Conservation (phyloP, 2,888 invertebrate genomes). For the Eledona agricola region DNA sequence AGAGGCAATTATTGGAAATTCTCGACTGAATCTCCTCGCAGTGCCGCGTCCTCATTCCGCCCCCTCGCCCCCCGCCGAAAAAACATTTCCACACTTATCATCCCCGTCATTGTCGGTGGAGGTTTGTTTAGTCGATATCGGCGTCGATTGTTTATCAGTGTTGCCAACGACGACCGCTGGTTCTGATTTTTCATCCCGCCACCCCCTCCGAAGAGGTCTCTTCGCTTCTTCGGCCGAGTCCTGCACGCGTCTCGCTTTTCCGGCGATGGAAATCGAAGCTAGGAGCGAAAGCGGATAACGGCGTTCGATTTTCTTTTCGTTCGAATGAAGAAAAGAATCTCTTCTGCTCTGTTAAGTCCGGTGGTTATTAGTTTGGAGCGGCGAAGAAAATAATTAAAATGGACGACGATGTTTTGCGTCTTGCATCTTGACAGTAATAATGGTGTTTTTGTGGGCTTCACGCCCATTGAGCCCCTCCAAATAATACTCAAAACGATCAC, state of each 20-base stretch:
- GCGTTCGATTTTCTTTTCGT: slow-evolving; percentile 32
- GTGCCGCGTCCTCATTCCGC: too few relatives aligned
- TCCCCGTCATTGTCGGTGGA: slow-evolving; percentile 6
- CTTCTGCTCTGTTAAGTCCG: slow-evolving; percentile 31
- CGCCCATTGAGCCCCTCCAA: too few relatives aligned
- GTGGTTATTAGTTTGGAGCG: slow-evolving; percentile 16
- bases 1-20: background rate
- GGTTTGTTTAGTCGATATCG: slow-evolving; percentile 26
- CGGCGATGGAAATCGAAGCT: slow-evolving; percentile 27
- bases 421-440: too few relatives aligned
- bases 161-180: slow-evolving; percentile 4
- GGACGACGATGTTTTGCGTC: slow-evolving; percentile 13
- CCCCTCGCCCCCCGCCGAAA: slow-evolving; percentile 4
- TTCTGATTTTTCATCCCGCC: slow-evolving; percentile 26
- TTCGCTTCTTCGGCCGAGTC: too few relatives aligned
- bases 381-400: slow-evolving; percentile 30
- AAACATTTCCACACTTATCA: slow-evolving; percentile 15
- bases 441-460: too few relatives aligned
- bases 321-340: slow-evolving; percentile 25
- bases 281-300: slow-evolving; percentile 8
- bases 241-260: too few relatives aligned
- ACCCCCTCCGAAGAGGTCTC: too few relatives aligned
- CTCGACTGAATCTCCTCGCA: background rate
- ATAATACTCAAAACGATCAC: too few relatives aligned
- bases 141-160: slow-evolving; percentile 18